Percentiles rank a stretch among this genome's conserved stretches.
Conservation (phyloP, 2,888 invertebrate species). For the Dolichopus griseipennis region DNA sequence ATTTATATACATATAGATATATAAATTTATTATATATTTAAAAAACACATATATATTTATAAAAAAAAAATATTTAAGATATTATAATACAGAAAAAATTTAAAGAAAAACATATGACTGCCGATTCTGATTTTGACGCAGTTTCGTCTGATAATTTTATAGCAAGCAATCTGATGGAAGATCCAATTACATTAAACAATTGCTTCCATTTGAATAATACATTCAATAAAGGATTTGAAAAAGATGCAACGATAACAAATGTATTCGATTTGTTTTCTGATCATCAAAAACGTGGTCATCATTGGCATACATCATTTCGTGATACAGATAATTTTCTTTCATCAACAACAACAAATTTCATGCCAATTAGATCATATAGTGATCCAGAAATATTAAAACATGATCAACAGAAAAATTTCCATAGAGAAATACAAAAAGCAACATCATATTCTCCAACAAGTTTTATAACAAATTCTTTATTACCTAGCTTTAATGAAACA, state of each 20-base stretch:
- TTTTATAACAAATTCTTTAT: conserved; percentile 35
- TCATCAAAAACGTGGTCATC: not conserved
- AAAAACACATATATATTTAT: not conserved
- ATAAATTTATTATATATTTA: too few relatives aligned
- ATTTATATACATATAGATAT: too few relatives aligned
- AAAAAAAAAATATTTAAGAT: not conserved
- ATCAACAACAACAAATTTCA: not conserved
- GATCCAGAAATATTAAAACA: not conserved
- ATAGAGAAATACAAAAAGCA: not conserved
- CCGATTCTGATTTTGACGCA: conserved; percentile 1
- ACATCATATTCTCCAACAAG: not conserved
- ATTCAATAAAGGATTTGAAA: not conserved
- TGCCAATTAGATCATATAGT: not conserved
- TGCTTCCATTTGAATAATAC: not conserved
- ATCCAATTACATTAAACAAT: not conserved
- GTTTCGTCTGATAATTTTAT: not conserved
- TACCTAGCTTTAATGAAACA: conserved; percentile 84
- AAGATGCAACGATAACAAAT: not conserved
- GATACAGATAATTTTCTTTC: not conserved
- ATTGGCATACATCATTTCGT: not conserved
- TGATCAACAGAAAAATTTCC: not conserved
- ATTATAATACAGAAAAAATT: not conserved
- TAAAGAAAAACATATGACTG: not conserved
- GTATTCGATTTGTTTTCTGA: not conserved
- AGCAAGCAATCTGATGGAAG: not conserved